Percentiles rank a stretch among this genome's conserved stretches.
phyloP scores from a whole-genome alignment of 1,140 invertebrate species.

The Bombus fervidus region DNA sequence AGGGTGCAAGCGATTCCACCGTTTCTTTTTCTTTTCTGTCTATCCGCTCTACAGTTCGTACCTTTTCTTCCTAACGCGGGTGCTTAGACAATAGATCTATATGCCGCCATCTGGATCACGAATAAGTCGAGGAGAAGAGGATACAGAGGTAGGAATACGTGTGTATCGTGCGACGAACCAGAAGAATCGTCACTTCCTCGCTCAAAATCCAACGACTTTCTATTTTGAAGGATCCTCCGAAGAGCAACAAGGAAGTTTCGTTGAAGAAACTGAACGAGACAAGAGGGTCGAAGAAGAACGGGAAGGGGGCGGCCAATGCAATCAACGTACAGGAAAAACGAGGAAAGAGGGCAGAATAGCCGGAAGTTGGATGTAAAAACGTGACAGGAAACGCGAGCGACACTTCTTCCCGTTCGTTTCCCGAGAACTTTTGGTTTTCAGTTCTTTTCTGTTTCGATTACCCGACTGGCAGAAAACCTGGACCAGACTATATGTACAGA shows the following conservation, averaged over 20 bases:
- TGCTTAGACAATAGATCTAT: neutral
- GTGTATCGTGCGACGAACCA: neutral
- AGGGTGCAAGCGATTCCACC: neutral
- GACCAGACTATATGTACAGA: neutral
- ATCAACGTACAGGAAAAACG: neutral
- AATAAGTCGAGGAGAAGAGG: neutral
- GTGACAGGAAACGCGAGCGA: neutral
- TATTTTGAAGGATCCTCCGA: neutral
- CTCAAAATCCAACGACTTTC: no score
- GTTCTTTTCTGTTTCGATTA: neutral
- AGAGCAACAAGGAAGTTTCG: neutral
- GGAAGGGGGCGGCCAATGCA: neutral
- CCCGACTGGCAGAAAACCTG: neutral
- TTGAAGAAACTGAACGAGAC: neutral
- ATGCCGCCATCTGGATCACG: neutral
- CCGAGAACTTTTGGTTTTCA: neutral
- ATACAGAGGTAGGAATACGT: constrained; percentile 1
- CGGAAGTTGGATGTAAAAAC: neutral
- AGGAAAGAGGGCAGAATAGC: neutral
- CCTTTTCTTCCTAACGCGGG: neutral
- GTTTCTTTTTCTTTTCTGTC: no score
- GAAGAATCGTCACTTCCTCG: neutral
- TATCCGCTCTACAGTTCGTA: neutral
- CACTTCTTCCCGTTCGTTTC: neutral
- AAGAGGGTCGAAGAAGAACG: neutral